Conservation (phyloP, 35 echinoderm and acorn worm species). For the Apostichopus parvimensis region DNA sequence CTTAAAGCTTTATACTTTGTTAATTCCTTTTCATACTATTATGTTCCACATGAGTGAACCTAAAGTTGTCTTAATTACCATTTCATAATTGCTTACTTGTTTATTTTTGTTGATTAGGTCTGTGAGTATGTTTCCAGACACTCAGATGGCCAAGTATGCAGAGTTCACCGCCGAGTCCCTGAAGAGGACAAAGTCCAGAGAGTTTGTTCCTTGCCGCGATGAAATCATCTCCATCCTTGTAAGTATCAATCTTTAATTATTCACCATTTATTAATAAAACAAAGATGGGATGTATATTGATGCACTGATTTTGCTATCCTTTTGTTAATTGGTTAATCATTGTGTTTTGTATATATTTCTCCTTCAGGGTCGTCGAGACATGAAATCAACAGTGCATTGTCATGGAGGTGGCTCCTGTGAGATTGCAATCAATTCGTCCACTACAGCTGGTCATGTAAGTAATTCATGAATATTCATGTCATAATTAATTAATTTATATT, state of each 20-base stretch:
- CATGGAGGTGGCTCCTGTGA: constrained; percentile 96
- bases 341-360: neutral
- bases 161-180: constrained; percentile 80
- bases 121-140: constrained; percentile 75
- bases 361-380: constrained; percentile 92
- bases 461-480: neutral
- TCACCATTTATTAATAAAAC: no score
- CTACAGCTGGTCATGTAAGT: constrained; percentile 96
- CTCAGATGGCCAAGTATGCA: constrained; percentile 88
- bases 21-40: no score
- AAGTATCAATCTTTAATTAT: neutral
- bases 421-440: constrained; percentile 94
- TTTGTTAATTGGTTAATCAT: neutral
- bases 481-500: neutral
- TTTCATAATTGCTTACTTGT: no score
- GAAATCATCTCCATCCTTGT: constrained; percentile 96
- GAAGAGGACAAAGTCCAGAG: constrained; percentile 93
- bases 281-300: no score
- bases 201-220: constrained; percentile 94
- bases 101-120: constrained; percentile 48
- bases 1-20: no score
- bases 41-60: no score
- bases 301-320: no score
- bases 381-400: constrained; percentile 91
- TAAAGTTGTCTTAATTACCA: no score